Percentiles rank a stretch among this genome's conserved stretches.
These are phyloP conservation scores for Myotis davidii DNA, from an alignment of 2,113 vertebrate genomes.

Conservation along the genomic window DNA sequence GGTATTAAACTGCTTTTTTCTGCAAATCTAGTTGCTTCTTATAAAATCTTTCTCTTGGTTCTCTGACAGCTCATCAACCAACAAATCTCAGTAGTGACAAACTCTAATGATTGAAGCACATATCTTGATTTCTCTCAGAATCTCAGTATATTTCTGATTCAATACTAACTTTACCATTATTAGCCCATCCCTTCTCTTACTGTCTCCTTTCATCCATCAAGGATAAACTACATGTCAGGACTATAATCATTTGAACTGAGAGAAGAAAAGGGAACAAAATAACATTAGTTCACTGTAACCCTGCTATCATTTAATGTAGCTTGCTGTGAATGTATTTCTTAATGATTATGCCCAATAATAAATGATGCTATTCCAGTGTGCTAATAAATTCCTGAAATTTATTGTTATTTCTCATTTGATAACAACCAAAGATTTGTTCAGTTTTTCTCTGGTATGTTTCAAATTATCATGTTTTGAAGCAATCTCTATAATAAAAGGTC, in stretches of 20 bases:
- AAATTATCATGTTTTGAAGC: not conserved
- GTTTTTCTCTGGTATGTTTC: not conserved
- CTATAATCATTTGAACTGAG: conserved; percentile 72
- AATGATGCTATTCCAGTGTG: not conserved
- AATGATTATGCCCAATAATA: not conserved
- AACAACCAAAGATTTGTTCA: not conserved
- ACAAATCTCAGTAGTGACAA: conserved; percentile 89
- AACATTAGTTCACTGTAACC: conserved; percentile 26
- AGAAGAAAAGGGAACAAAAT: conserved; percentile 44
- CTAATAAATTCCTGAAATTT: conserved; percentile 2
- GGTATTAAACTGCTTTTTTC: conserved; percentile 86
- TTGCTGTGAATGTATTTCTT: conserved; percentile 25
- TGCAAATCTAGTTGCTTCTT: conserved; percentile 83
- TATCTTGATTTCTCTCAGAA: conserved; percentile 88
- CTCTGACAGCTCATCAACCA: conserved; percentile 85
- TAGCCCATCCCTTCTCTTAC: conserved; percentile 84
- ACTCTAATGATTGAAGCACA: conserved; percentile 87
- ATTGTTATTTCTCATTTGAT: not conserved
- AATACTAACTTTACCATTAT: conserved; percentile 88
- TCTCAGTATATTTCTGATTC: conserved; percentile 87
- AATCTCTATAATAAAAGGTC: conserved; percentile 4
- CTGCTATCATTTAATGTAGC: conserved; percentile 15
- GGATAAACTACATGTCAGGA: conserved; percentile 83
- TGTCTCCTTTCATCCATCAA: conserved; percentile 89
- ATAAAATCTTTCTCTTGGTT: conserved; percentile 81